Percentiles rank a stretch among this genome's conserved stretches.
These are phyloP conservation scores for Drusus annulatus DNA, from an alignment of 1,140 invertebrate genomes.

Conservation along the genomic window DNA sequence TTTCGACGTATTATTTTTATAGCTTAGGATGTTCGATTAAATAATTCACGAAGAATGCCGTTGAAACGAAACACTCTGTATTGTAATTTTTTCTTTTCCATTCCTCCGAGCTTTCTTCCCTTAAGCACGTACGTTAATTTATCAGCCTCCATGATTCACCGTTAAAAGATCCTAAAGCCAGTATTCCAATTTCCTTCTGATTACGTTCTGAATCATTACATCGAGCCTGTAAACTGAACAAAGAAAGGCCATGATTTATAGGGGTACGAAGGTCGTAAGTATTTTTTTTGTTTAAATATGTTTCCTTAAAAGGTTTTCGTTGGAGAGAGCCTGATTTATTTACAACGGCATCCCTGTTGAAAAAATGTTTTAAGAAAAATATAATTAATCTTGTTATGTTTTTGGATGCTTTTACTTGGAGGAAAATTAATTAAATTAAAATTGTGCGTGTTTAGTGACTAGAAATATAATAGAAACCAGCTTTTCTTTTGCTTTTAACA, in stretches of 20 bases:
- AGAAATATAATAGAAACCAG: too few relatives aligned
- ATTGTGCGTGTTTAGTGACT: too few relatives aligned
- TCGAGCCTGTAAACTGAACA: constrained; percentile 16
- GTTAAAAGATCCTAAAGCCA: constrained; percentile 4
- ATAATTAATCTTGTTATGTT: too few relatives aligned
- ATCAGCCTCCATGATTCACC: constrained; percentile 4
- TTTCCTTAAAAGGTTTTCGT: constrained; percentile 18
- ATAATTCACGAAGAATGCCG: too few relatives aligned
- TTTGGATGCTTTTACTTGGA: too few relatives aligned
- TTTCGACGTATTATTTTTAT: too few relatives aligned
- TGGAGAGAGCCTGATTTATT: constrained; percentile 13
- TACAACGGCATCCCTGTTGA: constrained; percentile 6
- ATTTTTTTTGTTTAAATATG: constrained; percentile 31
- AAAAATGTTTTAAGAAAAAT: not conserved
- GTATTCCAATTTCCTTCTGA: constrained; percentile 28
- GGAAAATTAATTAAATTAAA: too few relatives aligned
- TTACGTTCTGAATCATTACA: constrained; percentile 43
- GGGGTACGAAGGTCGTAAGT: constrained; percentile 10
- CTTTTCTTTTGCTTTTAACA: too few relatives aligned
- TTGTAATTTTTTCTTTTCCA: too few relatives aligned
- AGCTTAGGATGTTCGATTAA: too few relatives aligned
- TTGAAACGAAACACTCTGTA: too few relatives aligned
- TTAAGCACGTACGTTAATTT: not conserved
- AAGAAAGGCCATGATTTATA: constrained; percentile 20
- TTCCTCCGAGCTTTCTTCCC: too few relatives aligned